A percentile compares a stretch with the other conserved stretches of the same genome.
These are phyloP conservation scores for Platysternon megacephalum DNA, from an alignment of 2,113 vertebrate species.

Conservation along the genomic window DNA sequence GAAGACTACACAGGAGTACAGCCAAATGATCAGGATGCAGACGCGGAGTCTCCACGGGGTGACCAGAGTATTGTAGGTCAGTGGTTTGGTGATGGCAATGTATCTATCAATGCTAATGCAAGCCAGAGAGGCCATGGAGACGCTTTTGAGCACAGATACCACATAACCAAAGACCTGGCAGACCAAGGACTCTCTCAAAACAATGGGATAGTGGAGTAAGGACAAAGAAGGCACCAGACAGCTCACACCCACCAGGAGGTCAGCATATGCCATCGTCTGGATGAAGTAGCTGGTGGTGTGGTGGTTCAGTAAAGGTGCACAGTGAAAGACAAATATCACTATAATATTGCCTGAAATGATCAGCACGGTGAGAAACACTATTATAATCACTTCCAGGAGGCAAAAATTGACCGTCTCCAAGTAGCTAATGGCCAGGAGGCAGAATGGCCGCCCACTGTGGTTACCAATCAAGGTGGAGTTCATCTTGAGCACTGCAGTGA, in stretches of 20 bases:
- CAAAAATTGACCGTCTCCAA: constrained; percentile 90
- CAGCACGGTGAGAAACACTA: constrained; percentile 93
- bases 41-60: constrained; percentile 93
- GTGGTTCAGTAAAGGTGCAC: constrained; percentile 95
- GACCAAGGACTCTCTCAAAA: constrained; percentile 88
- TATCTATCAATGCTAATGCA: constrained; percentile 98
- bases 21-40: constrained; percentile 94
- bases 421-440: constrained; percentile 91
- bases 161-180: constrained; percentile 96
- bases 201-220: constrained; percentile 88
- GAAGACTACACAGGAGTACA: constrained; percentile 94
- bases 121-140: constrained; percentile 95
- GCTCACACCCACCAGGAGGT: constrained; percentile 95
- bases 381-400: constrained; percentile 91
- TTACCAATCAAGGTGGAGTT: constrained; percentile 91
- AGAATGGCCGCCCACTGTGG: constrained; percentile 89
- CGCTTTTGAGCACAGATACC: constrained; percentile 96
- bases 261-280: constrained; percentile 98
- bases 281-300: constrained; percentile 98
- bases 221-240: constrained; percentile 96
- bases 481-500: constrained; percentile 87
- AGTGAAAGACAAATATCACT: constrained; percentile 98
- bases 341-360: constrained; percentile 96
- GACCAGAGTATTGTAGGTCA: constrained; percentile 91
- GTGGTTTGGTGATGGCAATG: constrained; percentile 93